Percentiles rank a stretch among this genome's conserved stretches.
Evolutionary conservation across 2,113 vertebrate species (phyloP).

Genomic region (Arizona elegans): DNA sequence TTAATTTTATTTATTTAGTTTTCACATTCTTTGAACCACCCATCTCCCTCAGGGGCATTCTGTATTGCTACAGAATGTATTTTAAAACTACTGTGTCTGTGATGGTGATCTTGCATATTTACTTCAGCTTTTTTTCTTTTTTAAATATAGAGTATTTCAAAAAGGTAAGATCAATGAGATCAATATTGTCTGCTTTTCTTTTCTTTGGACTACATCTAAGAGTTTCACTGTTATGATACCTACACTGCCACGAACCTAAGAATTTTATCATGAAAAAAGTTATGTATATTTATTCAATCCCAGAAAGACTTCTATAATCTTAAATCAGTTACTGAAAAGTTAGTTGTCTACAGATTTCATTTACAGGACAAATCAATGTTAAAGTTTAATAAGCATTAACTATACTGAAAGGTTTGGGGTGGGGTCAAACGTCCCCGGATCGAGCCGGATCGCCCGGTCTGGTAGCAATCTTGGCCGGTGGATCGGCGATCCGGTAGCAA

Average conservation of each 20-base stretch:
- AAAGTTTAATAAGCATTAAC: constrained; percentile 48
- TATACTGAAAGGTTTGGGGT: neutral
- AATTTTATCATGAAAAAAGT: neutral
- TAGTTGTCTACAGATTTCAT: constrained; percentile 42
- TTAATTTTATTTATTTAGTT: neutral
- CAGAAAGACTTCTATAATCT: constrained; percentile 20
- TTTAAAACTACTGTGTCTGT: neutral
- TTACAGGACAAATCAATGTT: constrained; percentile 37
- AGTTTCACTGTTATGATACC: neutral
- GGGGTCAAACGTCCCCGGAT: too few relatives aligned
- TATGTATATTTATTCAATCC: constrained; percentile 23
- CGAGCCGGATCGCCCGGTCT: too few relatives aligned
- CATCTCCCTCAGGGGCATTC: neutral
- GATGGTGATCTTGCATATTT: neutral
- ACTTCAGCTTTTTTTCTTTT: neutral
- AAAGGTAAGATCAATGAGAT: constrained; percentile 11
- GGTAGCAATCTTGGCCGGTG: too few relatives aligned
- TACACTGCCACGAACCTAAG: neutral
- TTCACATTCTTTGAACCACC: neutral
- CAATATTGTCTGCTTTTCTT: neutral
- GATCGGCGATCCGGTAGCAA: too few relatives aligned
- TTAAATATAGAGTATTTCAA: constrained; percentile 9
- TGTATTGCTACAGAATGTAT: neutral
- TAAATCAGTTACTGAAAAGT: constrained; percentile 22
- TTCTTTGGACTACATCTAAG: neutral